phyloP scores from a whole-genome alignment of 1,140 invertebrate species.

The Drosophila repletoides region DNA sequence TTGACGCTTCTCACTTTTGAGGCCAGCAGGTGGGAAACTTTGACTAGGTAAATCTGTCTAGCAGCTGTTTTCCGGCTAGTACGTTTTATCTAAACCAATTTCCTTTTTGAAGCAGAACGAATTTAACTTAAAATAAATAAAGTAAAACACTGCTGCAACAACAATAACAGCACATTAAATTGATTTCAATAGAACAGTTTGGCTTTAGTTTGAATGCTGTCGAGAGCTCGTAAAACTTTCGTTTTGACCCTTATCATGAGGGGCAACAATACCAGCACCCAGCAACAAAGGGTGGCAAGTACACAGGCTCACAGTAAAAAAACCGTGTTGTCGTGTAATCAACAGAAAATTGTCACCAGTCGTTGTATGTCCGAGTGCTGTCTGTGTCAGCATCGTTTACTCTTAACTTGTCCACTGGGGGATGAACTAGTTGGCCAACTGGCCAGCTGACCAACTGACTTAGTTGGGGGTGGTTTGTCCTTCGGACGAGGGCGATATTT shows the following conservation, averaged over 20 bases:
- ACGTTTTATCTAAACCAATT: slow-evolving; percentile 55
- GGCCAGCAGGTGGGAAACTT: slow-evolving; percentile 45
- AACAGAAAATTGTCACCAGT: slow-evolving; percentile 75
- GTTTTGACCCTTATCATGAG: slow-evolving; percentile 70
- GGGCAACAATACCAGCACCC: neutral
- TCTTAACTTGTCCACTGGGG: slow-evolving; percentile 44
- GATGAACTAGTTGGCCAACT: slow-evolving; percentile 20
- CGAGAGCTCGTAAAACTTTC: slow-evolving; percentile 63
- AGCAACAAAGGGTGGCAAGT: slow-evolving; percentile 40
- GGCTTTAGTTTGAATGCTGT: slow-evolving; percentile 47
- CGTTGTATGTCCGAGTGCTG: slow-evolving; percentile 49
- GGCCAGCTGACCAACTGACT: slow-evolving; percentile 56
- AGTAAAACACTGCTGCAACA: slow-evolving; percentile 24
- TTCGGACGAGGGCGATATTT: neutral
- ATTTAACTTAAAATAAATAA: slow-evolving; percentile 76
- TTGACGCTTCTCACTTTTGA: slow-evolving; percentile 13
- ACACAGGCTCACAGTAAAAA: slow-evolving; percentile 11
- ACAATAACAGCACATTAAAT: slow-evolving; percentile 22
- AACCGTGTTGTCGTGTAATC: slow-evolving; percentile 58
- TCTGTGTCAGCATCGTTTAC: slow-evolving; percentile 65
- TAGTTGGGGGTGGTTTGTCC: slow-evolving; percentile 51
- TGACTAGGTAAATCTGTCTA: slow-evolving; percentile 48
- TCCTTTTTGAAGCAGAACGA: slow-evolving; percentile 53
- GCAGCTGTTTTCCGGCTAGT: slow-evolving; percentile 10
- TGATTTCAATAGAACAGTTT: slow-evolving; percentile 37